A percentile compares a stretch with the other conserved stretches of the same genome.
Evolutionary conservation across 2,113 vertebrate species (phyloP).

Genomic region (Gymnocephalus cernua): DNA sequence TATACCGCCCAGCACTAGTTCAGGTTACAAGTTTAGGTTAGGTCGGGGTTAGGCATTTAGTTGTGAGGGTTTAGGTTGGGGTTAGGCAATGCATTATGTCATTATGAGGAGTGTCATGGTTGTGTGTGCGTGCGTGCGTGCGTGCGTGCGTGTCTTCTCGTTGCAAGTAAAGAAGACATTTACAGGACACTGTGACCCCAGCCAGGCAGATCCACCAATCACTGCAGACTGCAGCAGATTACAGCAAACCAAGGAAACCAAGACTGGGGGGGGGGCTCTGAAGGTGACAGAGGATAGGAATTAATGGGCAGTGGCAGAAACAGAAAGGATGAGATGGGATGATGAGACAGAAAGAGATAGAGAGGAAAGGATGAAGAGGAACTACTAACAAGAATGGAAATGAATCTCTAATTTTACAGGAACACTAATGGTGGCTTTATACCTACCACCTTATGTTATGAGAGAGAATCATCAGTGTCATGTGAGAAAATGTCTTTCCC

Average conservation of each 20-base stretch:
- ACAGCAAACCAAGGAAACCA: slow-evolving; percentile 20
- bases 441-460: background rate
- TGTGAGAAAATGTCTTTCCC: background rate
- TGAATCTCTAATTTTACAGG: background rate
- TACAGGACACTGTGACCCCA: slow-evolving; percentile 63
- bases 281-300: slow-evolving; percentile 31
- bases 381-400: background rate
- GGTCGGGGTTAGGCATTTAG: no score
- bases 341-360: background rate
- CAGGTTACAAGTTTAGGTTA: no score
- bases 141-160: slow-evolving; percentile 17
- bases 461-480: background rate
- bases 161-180: slow-evolving; percentile 44
- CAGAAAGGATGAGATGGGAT: background rate
- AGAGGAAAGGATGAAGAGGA: background rate
- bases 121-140: background rate
- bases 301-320: slow-evolving; percentile 9
- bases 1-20: no score
- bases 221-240: slow-evolving; percentile 62
- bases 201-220: slow-evolving; percentile 53
- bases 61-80: no score
- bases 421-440: background rate
- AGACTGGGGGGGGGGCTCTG: slow-evolving; percentile 8
- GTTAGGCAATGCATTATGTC: no score
- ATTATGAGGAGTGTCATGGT: no score